phyloP scores from a whole-genome alignment of 92 coral and sea anemone genomes.

The Palythoa grandiflora region DNA sequence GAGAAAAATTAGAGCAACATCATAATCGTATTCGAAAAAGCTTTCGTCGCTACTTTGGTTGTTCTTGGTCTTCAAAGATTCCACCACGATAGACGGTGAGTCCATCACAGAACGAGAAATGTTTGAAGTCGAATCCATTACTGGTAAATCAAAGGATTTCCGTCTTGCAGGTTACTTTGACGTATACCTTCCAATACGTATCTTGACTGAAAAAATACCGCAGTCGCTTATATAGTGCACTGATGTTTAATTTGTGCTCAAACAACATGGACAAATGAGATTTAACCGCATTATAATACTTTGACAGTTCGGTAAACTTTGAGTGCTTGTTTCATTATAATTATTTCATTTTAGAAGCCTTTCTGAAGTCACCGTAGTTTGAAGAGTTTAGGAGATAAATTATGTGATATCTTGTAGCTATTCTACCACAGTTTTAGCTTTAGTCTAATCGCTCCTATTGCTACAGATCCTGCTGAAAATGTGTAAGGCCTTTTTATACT shows the following conservation, averaged over 20 bases:
- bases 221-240: neutral
- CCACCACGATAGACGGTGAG: neutral
- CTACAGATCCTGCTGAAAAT: neutral
- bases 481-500: neutral
- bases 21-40: slow-evolving; percentile 30
- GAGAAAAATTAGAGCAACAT: slow-evolving; percentile 13
- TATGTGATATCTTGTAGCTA: neutral
- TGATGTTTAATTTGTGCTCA: slow-evolving; percentile 27
- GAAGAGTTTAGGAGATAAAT: neutral
- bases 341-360: neutral
- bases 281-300: neutral
- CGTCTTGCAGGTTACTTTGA: neutral
- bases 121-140: slow-evolving; percentile 13
- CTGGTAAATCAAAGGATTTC: neutral
- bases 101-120: neutral
- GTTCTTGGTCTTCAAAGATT: neutral
- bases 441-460: neutral
- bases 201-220: neutral
- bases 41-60: neutral
- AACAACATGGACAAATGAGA: neutral
- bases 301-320: neutral
- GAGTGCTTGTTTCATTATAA: neutral
- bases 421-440: neutral
- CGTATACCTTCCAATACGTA: neutral
- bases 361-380: neutral